Evolutionary conservation across 2,797 vertebrate species (phyloP), one percentile per base, ranked within the genome.

Genomic region (Alca torda): DNA sequence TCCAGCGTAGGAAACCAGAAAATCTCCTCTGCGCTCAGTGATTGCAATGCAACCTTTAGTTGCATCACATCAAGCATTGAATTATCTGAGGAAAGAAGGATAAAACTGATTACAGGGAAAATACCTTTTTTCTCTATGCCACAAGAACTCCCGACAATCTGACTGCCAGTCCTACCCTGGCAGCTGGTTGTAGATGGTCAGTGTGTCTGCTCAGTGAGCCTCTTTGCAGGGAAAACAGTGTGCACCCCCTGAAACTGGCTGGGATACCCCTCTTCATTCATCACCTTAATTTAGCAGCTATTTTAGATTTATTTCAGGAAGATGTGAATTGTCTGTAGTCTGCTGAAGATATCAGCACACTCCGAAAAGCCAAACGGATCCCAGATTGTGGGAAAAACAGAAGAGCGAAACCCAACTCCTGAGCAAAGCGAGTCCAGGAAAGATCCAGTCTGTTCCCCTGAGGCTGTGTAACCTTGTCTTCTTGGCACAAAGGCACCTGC

Each of bases 401-500:
- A 57, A 48, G 48, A 87, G 28, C 28, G 53, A 83, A 85, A 61
- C 72, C 31, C 48, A 72, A 6, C 4, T 77, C 33, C 45, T n/a
- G 51, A 43, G 37, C 24, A 30, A 68, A 92, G 10, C 5, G 33
- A 57, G n/a, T 21, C 31, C 37, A 12, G 35, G 64, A 89, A 79
- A 81, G 64, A 72, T 12, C 54, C 10, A 41, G 39, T 13, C 57
- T 3, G 0, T 76, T 86, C 25, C 68, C 83, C 84, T 19, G 69
- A 75, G 91, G 91, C 54, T 90, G 84, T 68, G 84, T 98, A 96
- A 98, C 98, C 98, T 98, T 98, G 96, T 91, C 79, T 93, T 95
- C 84, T 60, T 33, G 67, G 80, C 20, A 82, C 97, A 98, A 98
- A 98, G 98, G 96, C 98, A 98, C 97, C 96, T 97, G 96, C 68